Percentiles rank a stretch among this genome's conserved stretches.
These are phyloP conservation scores for Callospermophilus lateralis DNA, from an alignment of 2,113 vertebrate genomes.

Conservation along the genomic window DNA sequence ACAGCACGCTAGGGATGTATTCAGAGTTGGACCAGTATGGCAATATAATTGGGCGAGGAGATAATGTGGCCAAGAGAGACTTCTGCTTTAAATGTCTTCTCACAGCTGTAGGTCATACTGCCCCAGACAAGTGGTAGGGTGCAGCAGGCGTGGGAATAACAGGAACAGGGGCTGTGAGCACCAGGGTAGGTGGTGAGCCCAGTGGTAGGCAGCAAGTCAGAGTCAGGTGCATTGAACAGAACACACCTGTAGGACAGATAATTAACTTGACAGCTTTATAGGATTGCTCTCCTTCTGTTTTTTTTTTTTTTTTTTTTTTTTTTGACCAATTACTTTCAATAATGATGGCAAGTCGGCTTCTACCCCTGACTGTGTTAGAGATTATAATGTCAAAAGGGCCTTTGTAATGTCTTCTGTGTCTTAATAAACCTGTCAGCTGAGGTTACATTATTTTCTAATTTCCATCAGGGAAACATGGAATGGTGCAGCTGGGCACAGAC, in stretches of 20 bases:
- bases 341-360: constrained; percentile 84
- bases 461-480: constrained; percentile 76
- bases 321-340: constrained; percentile 87
- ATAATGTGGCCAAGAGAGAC: neutral
- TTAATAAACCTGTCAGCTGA: constrained; percentile 89
- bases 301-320: constrained; percentile 48
- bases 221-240: constrained; percentile 58
- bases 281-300: constrained; percentile 74
- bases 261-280: constrained; percentile 84
- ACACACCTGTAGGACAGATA: constrained; percentile 80
- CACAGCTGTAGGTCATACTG: neutral
- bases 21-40: neutral
- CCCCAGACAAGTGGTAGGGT: neutral
- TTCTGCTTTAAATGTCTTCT: neutral
- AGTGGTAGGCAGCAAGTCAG: neutral
- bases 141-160: fast-evolving
- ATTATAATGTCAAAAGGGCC: constrained; percentile 87
- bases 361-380: constrained; percentile 85
- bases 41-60: neutral
- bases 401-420: constrained; percentile 86
- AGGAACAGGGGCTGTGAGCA: neutral
- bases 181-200: neutral
- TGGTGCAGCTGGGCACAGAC: constrained; percentile 75
- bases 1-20: neutral
- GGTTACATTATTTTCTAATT: constrained; percentile 85